Base-by-base conservation (phyloP, 2,113 vertebrate genomes). In the Corythornis vintsioides region DNA sequence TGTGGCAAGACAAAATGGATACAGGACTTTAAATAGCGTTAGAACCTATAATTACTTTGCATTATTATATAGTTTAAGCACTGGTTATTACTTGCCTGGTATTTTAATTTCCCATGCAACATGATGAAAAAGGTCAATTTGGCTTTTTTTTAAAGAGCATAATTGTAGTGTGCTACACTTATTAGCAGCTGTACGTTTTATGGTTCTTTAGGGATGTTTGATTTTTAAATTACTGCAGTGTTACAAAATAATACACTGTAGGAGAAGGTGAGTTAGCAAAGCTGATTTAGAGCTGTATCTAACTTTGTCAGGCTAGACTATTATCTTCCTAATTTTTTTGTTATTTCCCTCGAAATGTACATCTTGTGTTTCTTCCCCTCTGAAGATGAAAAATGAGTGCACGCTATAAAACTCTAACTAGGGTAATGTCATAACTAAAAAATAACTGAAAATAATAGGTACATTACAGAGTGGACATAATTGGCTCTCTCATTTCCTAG, bases 71-170 rank as follows among this genome's bases (percentile, higher is more conserved):
- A 96, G 95, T 96, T 97, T 97, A 98, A 96, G 91, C 91, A 95
- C 92, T 79, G 91, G 86, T 97, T 98, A 97, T 97, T 91, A 95
- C 94, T 97, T 97, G 96, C 96, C 89, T 96, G 96, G 96, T 98
- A 97, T 96, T 97, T 98, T 97, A 97, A 97, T 97, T 97, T 98
- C 98, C 96, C 93, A 90, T 92, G 95, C 92, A 97, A 95, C 92
- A 87, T 89, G 95, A 97, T 95, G 96, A 97, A 96, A 97, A 97
- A 97, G 97, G 97, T 97, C 96, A 97, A 93, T 96, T 96, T 97
- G 92, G 91, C 95, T 95, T 96, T 96, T 96, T 94, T 97, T 94
- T 69, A 88, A 95, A 95, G 94, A 94, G 92, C 29, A 1, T 94
- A 96, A 97, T 97, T 96, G 96, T 94, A 77, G 89, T 38, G 71